Base-by-base conservation (phyloP, 2,113 vertebrate species). In the Vireo altiloquus region DNA sequence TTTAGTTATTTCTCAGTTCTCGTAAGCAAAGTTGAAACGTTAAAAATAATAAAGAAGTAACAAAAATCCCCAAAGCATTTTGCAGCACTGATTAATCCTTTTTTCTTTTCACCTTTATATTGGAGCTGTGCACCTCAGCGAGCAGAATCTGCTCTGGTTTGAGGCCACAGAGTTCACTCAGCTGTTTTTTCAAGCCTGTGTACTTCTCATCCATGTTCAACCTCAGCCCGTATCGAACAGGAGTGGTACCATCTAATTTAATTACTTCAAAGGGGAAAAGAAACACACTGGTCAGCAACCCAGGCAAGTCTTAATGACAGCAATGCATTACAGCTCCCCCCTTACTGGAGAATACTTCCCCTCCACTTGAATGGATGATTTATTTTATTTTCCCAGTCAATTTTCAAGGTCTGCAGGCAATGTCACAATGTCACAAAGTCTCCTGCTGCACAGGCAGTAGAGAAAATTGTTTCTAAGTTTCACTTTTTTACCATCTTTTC, bases 171-270 rank as follows among this genome's bases (percentile, higher is more conserved):
- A 99, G 98, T 39, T 99, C 99, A 53, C 99, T 99, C 76, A 99
- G 97, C 90, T 99, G 99, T 53, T 99, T 99, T 97, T 99, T 99
- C 94, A 99, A 97, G 44, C 99, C 99, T 4, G 99, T 99, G 90
- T 99, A 99, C 87, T 99, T 99, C 89, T 99, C 99, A 89, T 99
- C 99, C 99, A 99, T 99, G 93, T 99, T 99, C 82, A 99, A 59
- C 78, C 99, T 98, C 84, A 99, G 97, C 50, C 99, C 99, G 1
- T 98, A 99, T 57, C 99, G 98, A 64, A 99, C 95, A 3, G 99
- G 99, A 5, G 99, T 99, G 57, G 99, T 99, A 42, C 99, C 99
- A 42, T 99, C 99, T 97, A 99, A 97, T 89, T 99, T 99, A 93
- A 99, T 99, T 87, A 99, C 99, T 99, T 82, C 5, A 93, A 78